Conservation (phyloP, 2,888 invertebrate species). For the Hedya salicella region DNA sequence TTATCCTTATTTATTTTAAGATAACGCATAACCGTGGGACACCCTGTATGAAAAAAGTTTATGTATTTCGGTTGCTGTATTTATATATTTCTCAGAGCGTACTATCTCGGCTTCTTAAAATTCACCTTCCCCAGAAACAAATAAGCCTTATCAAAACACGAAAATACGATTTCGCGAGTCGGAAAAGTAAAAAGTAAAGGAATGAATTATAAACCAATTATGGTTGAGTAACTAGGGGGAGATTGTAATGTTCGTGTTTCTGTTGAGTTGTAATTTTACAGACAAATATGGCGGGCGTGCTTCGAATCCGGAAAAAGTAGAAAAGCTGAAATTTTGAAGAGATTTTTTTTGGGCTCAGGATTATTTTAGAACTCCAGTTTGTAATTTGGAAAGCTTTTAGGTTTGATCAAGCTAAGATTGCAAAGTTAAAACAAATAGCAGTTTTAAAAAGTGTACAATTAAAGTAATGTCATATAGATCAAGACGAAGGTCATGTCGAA, state of each 20-base stretch:
- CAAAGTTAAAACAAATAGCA: no score
- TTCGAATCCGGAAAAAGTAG: constrained; percentile 36
- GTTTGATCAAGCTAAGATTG: neutral
- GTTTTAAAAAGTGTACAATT: no score
- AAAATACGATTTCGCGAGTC: constrained; percentile 38
- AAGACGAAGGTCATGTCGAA: no score
- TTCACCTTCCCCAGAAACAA: constrained; percentile 1
- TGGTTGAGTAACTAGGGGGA: constrained; percentile 37
- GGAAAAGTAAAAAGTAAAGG: constrained; percentile 35
- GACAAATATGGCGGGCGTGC: constrained; percentile 49
- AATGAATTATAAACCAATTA: constrained; percentile 40
- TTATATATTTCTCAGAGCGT: neutral
- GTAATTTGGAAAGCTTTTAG: constrained; percentile 4
- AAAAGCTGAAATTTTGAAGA: neutral
- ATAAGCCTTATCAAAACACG: constrained; percentile 25
- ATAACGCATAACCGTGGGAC: no score
- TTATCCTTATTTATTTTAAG: no score
- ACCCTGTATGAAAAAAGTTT: no score
- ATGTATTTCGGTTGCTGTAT: neutral
- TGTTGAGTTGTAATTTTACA: constrained; percentile 47
- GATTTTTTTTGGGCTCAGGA: no score
- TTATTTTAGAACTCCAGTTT: neutral
- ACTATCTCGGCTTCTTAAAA: neutral
- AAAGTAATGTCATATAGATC: no score
- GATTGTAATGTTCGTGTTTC: constrained; percentile 47